These are phyloP conservation scores for Eciton burchellii DNA, from an alignment of 1,140 invertebrate species.

Conservation along the genomic window DNA sequence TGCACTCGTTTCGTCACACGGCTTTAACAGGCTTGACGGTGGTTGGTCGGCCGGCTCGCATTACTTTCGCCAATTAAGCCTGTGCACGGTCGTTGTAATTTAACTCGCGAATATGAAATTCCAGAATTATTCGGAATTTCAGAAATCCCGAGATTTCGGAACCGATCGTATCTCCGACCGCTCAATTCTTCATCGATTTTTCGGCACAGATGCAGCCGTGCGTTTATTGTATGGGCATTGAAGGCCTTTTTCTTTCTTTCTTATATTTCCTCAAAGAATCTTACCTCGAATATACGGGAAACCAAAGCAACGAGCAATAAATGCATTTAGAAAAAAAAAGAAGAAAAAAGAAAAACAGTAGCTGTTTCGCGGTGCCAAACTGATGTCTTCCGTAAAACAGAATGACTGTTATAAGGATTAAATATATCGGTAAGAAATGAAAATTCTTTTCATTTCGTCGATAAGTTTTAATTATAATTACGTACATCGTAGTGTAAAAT, in stretches of 20 bases:
- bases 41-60: constrained; percentile 62
- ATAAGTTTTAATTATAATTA: background rate
- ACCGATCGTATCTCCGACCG: background rate
- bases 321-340: background rate
- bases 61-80: constrained; percentile 80
- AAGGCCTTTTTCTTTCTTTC: too few species aligned
- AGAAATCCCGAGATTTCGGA: background rate
- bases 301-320: background rate
- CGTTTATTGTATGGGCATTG: background rate
- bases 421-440: constrained; percentile 54
- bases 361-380: background rate
- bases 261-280: background rate
- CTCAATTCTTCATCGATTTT: background rate
- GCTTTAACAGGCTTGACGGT: constrained; percentile 67
- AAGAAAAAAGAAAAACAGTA: constrained; percentile 9
- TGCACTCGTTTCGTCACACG: constrained; percentile 78
- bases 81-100: constrained; percentile 67
- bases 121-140: constrained; percentile 63
- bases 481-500: background rate
- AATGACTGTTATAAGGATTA: constrained; percentile 57
- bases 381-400: constrained; percentile 17
- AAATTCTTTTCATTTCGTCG: background rate
- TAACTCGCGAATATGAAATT: constrained; percentile 73
- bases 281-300: background rate
- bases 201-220: background rate